Conservation (phyloP, 2,797 vertebrate genomes). For the Choloepus didactylus region DNA sequence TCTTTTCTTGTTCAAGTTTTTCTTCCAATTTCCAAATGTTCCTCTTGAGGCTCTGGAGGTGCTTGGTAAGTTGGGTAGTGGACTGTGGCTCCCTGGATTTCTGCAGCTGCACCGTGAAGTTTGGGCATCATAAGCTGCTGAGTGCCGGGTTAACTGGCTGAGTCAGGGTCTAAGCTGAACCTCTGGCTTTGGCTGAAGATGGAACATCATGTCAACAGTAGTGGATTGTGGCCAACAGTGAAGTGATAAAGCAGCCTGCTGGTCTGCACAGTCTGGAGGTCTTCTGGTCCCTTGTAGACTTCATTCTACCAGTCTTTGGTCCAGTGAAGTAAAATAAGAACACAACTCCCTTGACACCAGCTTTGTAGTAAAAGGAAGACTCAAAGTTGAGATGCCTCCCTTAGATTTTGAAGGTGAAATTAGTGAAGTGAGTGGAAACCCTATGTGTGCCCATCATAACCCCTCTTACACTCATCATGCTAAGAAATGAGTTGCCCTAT, state of each 20-base stretch:
- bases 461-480: too few species aligned
- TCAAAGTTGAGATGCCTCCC: too few species aligned
- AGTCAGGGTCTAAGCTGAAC: slow-evolving; percentile 94
- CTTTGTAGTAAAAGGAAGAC: too few species aligned
- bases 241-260: slow-evolving; percentile 92
- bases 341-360: too few species aligned
- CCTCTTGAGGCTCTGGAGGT: slow-evolving; percentile 94
- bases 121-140: slow-evolving; percentile 93
- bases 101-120: slow-evolving; percentile 89
- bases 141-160: slow-evolving; percentile 93
- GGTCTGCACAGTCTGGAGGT: slow-evolving; percentile 86
- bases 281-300: slow-evolving; percentile 86
- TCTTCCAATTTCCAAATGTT: slow-evolving; percentile 95
- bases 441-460: too few species aligned
- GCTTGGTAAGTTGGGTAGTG: slow-evolving; percentile 92
- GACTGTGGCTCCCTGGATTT: slow-evolving; percentile 89
- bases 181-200: slow-evolving; percentile 95
- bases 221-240: slow-evolving; percentile 91
- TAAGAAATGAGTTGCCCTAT: too few species aligned
- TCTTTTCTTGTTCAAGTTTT: slow-evolving; percentile 94
- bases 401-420: too few species aligned
- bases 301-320: slow-evolving; percentile 87
- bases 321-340: slow-evolving; percentile 80
- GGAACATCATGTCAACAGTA: slow-evolving; percentile 94
- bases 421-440: too few species aligned